Evolutionary conservation across 2,113 vertebrate genomes (phyloP), one percentile per base, ranked within the genome.

Genomic region (Nyctereutes procyonoides): DNA sequence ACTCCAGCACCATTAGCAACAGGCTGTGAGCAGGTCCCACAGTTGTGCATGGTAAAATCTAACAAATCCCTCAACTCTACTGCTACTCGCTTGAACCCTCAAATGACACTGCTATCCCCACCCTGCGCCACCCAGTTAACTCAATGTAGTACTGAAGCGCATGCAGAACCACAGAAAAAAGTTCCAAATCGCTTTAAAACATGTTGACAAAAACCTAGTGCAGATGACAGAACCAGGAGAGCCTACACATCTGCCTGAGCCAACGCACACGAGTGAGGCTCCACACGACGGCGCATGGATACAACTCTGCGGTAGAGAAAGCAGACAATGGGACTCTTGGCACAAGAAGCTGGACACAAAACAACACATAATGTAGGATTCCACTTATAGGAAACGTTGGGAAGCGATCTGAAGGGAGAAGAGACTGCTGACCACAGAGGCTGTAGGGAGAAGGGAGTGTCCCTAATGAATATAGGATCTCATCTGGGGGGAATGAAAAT

Each of bases 101-200:
- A 26, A 11, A n/a, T 19, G 38, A 58, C 48, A 22, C 0, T 0
- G 22, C 5, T 28, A 12, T 10, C 48, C 24, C 26, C 30, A 56
- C 19, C n/a, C 8, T 15, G 28, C 8, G 26, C 28, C 51, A 80
- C 69, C 62, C 43, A 17, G 81, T 11, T n/a, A 1, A 17, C n/a
- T 26, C 11, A 20, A 20, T 14, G 20, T 32, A 38, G 8, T 3
- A 32, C 14, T 13, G 14, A 77, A 62, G 43, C 20, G 17, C 24
- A 90, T 10, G 28, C 22, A 28, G 30, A 88, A 77, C 24, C n/a
- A 90, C 53, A 35, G 30, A 53, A 14, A 35, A 53, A 14, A 35
- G 35, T 30, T 56, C n/a, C 51, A 86, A 60, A 48, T 8, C 30
- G 15, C 30, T 69, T 63, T 56, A 32, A 62, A 73, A 83, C 65